Evolutionary conservation across 2,888 invertebrate genomes (phyloP), one percentile per base, ranked within the genome.

Genomic region (Stictocephala bisonia): DNA sequence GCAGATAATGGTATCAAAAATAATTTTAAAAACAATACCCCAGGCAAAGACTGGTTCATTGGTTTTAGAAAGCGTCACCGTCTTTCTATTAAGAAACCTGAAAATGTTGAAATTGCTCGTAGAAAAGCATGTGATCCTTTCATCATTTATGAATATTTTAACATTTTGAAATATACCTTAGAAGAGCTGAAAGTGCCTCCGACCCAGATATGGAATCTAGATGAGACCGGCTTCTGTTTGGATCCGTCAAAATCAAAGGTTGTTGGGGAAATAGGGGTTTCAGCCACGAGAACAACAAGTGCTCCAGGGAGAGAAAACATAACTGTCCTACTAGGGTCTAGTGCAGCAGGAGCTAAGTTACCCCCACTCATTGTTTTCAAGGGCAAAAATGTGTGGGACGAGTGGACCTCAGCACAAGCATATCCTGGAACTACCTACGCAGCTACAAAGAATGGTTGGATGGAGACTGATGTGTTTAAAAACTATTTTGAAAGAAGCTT

Each of bases 291-390:
- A n/a, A 29, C 72, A 22, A 70, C 27, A 13, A 71, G 48, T 50
- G 15, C 41, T 44, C 64, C 48, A 24, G 64, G 72, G 4, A 22
- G 41, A 40, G 71, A 71, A 35, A 72, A 56, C 31, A 56, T 50
- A 44, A 44, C 72, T 15, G 72, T 72, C 3, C 26, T 72, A 11
- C 18, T 72, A 1, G 15, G 20, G 11, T 26, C 22, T 4, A 67
- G 22, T 67, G 50, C 73, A 13, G 22, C 69, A 73, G 81, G 81
- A 53, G 77, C 79, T 1, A 83, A 82, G 76, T 77, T 76, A 13
- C 80, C 80, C 29, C 82, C 82, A n/a, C 73, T 83, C 22, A 81
- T 83, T 41, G 80, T 82, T 50, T 81, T 79, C 75, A 81, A 81
- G 66, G 79, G 81, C n/a, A 82, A 81, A 76, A 78, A 81, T 78